These are phyloP conservation scores for Melanocharis versteri DNA, from an alignment of 2,113 vertebrate species.

Conservation along the genomic window DNA sequence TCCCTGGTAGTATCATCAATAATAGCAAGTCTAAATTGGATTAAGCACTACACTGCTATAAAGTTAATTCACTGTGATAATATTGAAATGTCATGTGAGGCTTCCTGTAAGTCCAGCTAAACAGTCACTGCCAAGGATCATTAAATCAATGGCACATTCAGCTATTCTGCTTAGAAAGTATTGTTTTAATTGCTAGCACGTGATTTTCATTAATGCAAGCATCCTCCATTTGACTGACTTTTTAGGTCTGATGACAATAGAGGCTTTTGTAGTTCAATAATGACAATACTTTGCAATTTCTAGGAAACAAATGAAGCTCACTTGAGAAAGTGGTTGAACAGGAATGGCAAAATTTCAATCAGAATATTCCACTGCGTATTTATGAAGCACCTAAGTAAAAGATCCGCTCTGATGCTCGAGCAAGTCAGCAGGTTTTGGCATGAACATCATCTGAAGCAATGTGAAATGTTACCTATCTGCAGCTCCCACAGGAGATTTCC, in stretches of 20 bases:
- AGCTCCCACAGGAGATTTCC: not conserved
- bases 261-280: not conserved
- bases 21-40: constrained; percentile 67
- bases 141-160: constrained; percentile 65
- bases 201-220: constrained; percentile 55
- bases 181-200: constrained; percentile 65
- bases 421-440: not conserved
- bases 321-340: not conserved
- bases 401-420: not conserved
- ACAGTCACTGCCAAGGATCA: constrained; percentile 58
- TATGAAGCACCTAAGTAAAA: not conserved
- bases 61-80: constrained; percentile 73
- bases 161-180: constrained; percentile 48
- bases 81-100: constrained; percentile 70
- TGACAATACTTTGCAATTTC: not conserved
- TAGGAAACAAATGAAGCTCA: not conserved
- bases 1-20: constrained; percentile 66
- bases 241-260: not conserved
- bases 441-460: not conserved
- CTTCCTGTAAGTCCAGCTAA: constrained; percentile 71
- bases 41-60: constrained; percentile 67
- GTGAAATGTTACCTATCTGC: not conserved
- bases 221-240: constrained; percentile 10
- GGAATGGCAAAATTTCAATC: not conserved
- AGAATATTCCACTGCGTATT: not conserved